A percentile compares a stretch with the other conserved stretches of the same genome.
phyloP scores from a whole-genome alignment of 2,113 vertebrate species.

The Clarias batrachus region DNA sequence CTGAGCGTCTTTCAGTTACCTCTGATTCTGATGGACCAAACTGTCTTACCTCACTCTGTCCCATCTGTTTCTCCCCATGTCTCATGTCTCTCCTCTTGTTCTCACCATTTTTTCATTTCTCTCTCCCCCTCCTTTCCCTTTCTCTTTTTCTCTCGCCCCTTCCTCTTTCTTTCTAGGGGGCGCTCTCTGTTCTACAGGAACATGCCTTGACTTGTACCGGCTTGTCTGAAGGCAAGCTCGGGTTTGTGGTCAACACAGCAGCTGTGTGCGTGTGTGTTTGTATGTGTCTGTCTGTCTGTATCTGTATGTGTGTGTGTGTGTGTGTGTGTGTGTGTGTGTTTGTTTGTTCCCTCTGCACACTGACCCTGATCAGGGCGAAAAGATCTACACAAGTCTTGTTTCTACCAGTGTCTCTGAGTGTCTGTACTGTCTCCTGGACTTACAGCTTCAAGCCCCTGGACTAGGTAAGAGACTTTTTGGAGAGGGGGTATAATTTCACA shows the following conservation, averaged over 20 bases:
- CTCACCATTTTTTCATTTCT: not conserved
- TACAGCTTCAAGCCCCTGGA: not conserved
- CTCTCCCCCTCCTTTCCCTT: slow-evolving; percentile 56
- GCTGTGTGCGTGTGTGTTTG: slow-evolving; percentile 19
- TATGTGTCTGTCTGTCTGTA: not conserved
- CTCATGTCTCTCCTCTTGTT: not conserved
- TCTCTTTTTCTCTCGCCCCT: slow-evolving; percentile 64
- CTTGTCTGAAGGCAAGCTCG: slow-evolving; percentile 49
- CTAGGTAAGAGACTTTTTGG: slow-evolving; percentile 31
- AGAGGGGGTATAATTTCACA: slow-evolving; percentile 24
- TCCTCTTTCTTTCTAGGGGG: slow-evolving; percentile 60
- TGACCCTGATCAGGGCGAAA: slow-evolving; percentile 24
- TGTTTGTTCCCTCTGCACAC: slow-evolving; percentile 12
- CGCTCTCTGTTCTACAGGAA: slow-evolving; percentile 68
- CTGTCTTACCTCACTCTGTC: not conserved
- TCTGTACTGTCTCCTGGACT: not conserved
- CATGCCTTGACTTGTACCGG: slow-evolving; percentile 76
- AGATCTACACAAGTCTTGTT: slow-evolving; percentile 23
- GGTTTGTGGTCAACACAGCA: slow-evolving; percentile 49
- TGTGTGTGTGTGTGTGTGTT: not conserved
- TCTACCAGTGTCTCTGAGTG: not conserved
- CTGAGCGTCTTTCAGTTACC: slow-evolving; percentile 1
- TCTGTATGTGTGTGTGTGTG: not conserved
- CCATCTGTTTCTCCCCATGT: not conserved
- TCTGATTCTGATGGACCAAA: not conserved